Percentiles rank a stretch among this genome's conserved stretches.
Conservation (phyloP, 2,797 vertebrate genomes). For the Otolemur crassicaudatus region DNA sequence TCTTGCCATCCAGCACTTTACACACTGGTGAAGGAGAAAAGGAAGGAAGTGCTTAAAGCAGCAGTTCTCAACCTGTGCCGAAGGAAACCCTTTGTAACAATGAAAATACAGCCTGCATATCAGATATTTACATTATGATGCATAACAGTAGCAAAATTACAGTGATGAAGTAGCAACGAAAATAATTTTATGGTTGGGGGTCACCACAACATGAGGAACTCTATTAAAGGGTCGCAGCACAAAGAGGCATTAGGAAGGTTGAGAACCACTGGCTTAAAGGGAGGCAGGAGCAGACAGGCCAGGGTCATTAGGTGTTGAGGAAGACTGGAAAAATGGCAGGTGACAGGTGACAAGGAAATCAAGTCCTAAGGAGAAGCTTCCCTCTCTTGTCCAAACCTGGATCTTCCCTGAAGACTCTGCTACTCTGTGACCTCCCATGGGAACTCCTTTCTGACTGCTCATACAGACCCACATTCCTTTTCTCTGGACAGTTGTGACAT, state of each 20-base stretch:
- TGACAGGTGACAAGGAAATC: rapidly evolving
- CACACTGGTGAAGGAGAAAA: neutral
- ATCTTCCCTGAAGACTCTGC: neutral
- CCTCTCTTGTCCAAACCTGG: neutral
- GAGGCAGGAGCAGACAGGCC: no score
- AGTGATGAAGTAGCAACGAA: no score
- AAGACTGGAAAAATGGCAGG: neutral
- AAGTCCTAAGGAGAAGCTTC: neutral
- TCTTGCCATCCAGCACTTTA: neutral
- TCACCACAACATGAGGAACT: no score
- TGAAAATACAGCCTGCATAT: no score
- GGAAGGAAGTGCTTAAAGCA: neutral
- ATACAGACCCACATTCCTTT: neutral
- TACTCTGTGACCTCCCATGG: neutral
- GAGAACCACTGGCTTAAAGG: neutral
- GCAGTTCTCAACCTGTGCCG: no score
- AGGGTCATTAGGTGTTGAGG: neutral
- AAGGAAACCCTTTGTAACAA: no score
- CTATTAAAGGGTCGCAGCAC: no score
- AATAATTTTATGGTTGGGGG: no score
- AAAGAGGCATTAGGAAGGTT: no score
- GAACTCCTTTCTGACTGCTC: neutral
- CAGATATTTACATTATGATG: no score
- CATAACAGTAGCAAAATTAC: no score
- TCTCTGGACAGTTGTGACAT: neutral